A percentile compares a stretch with the other conserved stretches of the same genome.
Evolutionary conservation across 2,113 vertebrate species (phyloP).

Genomic region (Clarias magur): DNA sequence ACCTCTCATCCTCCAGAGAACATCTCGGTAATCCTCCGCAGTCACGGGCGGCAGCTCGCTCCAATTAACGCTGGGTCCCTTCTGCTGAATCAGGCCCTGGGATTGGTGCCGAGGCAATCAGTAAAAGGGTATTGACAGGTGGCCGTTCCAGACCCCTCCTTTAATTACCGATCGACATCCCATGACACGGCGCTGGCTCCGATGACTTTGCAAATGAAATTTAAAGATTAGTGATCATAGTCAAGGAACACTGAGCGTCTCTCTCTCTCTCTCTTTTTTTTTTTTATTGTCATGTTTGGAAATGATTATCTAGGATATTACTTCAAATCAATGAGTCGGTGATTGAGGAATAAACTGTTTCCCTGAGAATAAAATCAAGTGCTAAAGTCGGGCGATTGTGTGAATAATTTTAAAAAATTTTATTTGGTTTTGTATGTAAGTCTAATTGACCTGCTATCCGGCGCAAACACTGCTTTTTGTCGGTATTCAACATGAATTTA

Average conservation of each 20-base stretch:
- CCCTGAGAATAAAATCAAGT: not conserved
- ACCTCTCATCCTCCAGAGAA: slow-evolving; percentile 17
- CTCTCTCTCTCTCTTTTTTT: not conserved
- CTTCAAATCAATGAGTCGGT: slow-evolving; percentile 19
- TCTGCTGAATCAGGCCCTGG: slow-evolving; percentile 56
- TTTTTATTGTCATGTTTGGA: not conserved
- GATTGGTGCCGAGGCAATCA: slow-evolving; percentile 49
- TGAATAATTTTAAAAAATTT: not conserved
- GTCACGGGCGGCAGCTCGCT: slow-evolving; percentile 54
- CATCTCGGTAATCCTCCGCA: slow-evolving; percentile 35
- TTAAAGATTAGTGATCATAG: slow-evolving; percentile 57
- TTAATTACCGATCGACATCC: slow-evolving; percentile 39
- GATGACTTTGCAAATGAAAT: slow-evolving; percentile 53
- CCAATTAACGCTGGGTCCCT: slow-evolving; percentile 56
- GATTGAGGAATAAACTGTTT: slow-evolving; percentile 49
- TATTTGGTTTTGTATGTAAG: slow-evolving; percentile 42
- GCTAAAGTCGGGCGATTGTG: not conserved
- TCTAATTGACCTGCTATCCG: not conserved
- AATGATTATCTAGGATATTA: not conserved
- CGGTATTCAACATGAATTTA: slow-evolving; percentile 18
- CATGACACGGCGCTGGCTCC: slow-evolving; percentile 59
- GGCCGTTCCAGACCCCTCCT: slow-evolving; percentile 48
- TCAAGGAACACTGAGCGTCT: slow-evolving; percentile 48
- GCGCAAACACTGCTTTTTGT: not conserved
- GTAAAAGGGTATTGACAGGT: slow-evolving; percentile 62